Percentiles rank a stretch among this genome's conserved stretches.
Evolutionary conservation across 2,797 vertebrate genomes (phyloP).

Genomic region (Sardinella longiceps): DNA sequence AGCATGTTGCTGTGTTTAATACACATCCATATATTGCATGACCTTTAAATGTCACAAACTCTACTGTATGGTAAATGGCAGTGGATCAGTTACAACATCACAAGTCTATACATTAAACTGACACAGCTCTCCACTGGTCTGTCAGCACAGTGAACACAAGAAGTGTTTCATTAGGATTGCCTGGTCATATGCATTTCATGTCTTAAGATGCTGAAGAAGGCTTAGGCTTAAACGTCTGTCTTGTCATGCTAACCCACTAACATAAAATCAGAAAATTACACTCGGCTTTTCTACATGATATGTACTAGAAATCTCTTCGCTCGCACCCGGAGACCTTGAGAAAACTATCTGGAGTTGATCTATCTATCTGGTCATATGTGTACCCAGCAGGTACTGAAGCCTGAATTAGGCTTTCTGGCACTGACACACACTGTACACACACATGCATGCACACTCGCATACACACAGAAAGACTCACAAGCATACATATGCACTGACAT

Average conservation of each 20-base stretch:
- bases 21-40: not conserved
- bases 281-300: too few relatives aligned
- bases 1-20: not conserved
- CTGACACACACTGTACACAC: not conserved
- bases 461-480: conserved; percentile 7
- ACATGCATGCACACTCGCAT: not conserved
- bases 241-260: too few relatives aligned
- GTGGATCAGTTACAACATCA: not conserved
- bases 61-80: not conserved
- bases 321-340: too few relatives aligned
- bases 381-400: not conserved
- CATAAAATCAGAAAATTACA: too few relatives aligned
- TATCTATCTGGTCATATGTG: too few relatives aligned
- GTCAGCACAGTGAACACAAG: not conserved
- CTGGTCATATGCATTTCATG: not conserved
- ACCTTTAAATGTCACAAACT: not conserved
- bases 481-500: not conserved
- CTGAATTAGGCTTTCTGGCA: not conserved
- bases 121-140: not conserved
- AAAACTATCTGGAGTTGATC: too few relatives aligned
- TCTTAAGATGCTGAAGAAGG: too few relatives aligned
- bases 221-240: too few relatives aligned
- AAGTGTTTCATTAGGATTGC: not conserved
- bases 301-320: too few relatives aligned
- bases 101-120: not conserved